Percentiles rank a stretch among this genome's conserved stretches.
Conservation (phyloP, 2,888 invertebrate genomes). For the Tenthredo notha region DNA sequence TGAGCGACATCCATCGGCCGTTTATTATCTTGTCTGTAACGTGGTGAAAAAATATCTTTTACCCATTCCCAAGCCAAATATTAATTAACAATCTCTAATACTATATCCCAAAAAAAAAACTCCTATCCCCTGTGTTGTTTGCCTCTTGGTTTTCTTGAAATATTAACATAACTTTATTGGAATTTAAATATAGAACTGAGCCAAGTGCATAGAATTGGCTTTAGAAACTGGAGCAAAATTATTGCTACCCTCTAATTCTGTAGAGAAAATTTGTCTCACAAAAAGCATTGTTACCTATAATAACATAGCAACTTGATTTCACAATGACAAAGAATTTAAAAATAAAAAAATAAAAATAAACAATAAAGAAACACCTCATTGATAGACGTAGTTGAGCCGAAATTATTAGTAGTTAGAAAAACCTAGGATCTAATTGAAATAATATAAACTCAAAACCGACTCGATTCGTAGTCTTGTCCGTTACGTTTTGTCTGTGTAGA, state of each 20-base stretch:
- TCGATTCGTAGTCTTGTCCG: neutral
- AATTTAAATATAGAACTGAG: conserved; percentile 1
- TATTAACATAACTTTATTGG: conserved; percentile 67
- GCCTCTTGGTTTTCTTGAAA: conserved; percentile 76
- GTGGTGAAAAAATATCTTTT: conserved; percentile 44
- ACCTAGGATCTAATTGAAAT: neutral
- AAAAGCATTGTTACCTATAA: neutral
- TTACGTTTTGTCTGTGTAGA: conserved; percentile 45
- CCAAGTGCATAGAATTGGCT: conserved; percentile 47
- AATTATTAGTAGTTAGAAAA: conserved; percentile 27
- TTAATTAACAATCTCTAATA: conserved; percentile 53
- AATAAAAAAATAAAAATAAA: neutral
- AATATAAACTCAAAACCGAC: neutral
- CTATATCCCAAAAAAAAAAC: conserved; percentile 36
- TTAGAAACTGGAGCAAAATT: conserved; percentile 19
- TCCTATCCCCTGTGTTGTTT: conserved; percentile 70
- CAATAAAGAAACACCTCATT: conserved; percentile 67
- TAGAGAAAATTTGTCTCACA: conserved; percentile 6
- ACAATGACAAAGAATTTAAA: neutral
- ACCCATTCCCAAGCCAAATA: neutral
- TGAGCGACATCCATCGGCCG: neutral
- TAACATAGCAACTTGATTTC: conserved; percentile 16
- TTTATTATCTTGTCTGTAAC: conserved; percentile 43
- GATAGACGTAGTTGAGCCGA: conserved; percentile 70
- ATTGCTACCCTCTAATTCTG: neutral